These are phyloP conservation scores for Cyclargus thomasi DNA, from an alignment of 1,140 invertebrate species.

Conservation along the genomic window DNA sequence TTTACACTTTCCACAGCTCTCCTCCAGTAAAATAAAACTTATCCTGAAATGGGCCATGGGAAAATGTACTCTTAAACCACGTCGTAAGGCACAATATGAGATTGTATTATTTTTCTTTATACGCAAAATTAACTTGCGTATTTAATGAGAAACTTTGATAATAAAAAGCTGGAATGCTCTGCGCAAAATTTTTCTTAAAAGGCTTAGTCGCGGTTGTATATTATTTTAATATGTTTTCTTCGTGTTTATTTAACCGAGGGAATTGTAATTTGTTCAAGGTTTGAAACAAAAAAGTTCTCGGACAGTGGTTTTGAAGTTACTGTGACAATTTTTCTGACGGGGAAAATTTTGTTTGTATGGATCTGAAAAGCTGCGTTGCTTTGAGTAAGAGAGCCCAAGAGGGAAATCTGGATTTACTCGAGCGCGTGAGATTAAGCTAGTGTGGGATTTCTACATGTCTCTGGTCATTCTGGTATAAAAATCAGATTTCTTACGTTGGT, in stretches of 20 bases:
- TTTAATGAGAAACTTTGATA: conserved; percentile 9
- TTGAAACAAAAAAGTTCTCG: background rate
- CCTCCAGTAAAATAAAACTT: background rate
- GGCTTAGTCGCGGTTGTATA: background rate
- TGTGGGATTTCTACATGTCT: no score
- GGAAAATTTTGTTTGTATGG: no score
- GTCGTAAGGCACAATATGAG: background rate
- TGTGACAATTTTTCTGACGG: no score
- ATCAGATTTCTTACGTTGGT: no score
- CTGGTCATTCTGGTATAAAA: no score
- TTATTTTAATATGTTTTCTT: conserved; percentile 1
- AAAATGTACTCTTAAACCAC: background rate
- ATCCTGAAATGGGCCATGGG: background rate
- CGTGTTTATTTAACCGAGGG: background rate
- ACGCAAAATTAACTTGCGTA: conserved; percentile 10
- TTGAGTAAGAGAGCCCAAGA: no score
- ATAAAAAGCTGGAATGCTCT: conserved; percentile 4
- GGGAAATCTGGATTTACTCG: no score
- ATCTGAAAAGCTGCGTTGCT: no score
- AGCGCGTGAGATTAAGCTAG: no score
- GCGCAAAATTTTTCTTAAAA: conserved; percentile 1
- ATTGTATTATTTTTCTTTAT: background rate
- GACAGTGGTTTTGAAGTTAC: no score
- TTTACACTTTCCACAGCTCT: background rate
- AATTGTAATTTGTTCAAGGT: background rate